Percentiles rank a stretch among this genome's conserved stretches.
Conservation (phyloP, 1,140 invertebrate genomes). For the Ceratosolen fusciceps region DNA sequence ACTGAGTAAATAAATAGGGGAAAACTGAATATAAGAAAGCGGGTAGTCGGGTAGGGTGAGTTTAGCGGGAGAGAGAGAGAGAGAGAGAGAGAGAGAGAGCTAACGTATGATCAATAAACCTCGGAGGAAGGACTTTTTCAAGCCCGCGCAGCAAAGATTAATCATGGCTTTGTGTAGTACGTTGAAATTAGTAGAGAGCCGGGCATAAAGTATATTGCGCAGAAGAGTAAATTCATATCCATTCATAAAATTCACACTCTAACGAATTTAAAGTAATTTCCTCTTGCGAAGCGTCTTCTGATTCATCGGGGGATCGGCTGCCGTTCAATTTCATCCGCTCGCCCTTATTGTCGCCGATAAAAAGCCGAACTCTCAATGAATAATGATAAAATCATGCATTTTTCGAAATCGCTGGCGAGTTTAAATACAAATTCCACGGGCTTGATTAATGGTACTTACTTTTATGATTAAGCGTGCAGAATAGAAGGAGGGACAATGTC, state of each 20-base stretch:
- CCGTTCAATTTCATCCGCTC: not conserved
- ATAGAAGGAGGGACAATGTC: no score
- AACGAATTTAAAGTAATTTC: not conserved
- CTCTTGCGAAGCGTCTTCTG: not conserved
- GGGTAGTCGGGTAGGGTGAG: no score
- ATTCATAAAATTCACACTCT: constrained; percentile 38
- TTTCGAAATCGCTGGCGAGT: no score
- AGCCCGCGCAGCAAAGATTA: constrained; percentile 35
- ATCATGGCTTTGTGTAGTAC: constrained; percentile 38
- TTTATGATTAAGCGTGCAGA: no score
- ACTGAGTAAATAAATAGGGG: constrained; percentile 47
- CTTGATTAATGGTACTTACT: no score
- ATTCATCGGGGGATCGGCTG: constrained; percentile 19
- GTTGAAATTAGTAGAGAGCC: constrained; percentile 34
- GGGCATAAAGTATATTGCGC: constrained; percentile 34
- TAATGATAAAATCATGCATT: no score
- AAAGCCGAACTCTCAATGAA: constrained; percentile 3
- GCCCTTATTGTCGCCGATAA: not conserved
- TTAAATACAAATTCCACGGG: no score
- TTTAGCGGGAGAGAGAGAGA: constrained; percentile 12
- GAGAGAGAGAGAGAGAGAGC: constrained; percentile 21
- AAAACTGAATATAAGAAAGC: constrained; percentile 45
- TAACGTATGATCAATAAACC: constrained; percentile 48
- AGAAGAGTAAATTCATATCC: constrained; percentile 35
- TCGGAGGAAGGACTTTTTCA: constrained; percentile 28